phyloP scores from a whole-genome alignment of 2,113 vertebrate species.

The Lucifuga dentata region DNA sequence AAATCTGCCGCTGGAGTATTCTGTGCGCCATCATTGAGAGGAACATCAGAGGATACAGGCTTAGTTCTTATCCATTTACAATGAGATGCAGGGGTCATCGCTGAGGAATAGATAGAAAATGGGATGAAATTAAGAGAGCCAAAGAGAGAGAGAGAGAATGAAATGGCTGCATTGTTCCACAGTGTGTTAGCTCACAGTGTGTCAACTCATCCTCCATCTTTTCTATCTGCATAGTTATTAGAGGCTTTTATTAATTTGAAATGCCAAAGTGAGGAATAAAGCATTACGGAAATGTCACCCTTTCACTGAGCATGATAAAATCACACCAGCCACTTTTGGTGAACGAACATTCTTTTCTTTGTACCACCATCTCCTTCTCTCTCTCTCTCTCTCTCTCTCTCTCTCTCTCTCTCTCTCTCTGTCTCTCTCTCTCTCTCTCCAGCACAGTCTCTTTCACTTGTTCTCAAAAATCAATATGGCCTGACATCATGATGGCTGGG shows the following conservation, averaged over 20 bases:
- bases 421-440: slow-evolving; percentile 17
- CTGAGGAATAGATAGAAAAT: slow-evolving; percentile 63
- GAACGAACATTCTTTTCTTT: slow-evolving; percentile 41
- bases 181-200: slow-evolving; percentile 60
- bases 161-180: slow-evolving; percentile 70
- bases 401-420: slow-evolving; percentile 13
- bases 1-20: slow-evolving; percentile 28
- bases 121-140: slow-evolving; percentile 60
- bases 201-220: slow-evolving; percentile 67
- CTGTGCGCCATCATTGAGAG: slow-evolving; percentile 21
- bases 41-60: slow-evolving; percentile 40
- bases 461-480: slow-evolving; percentile 66
- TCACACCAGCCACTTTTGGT: slow-evolving; percentile 58
- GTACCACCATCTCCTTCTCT: slow-evolving; percentile 24
- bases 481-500: slow-evolving; percentile 74
- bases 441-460: slow-evolving; percentile 50
- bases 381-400: slow-evolving; percentile 10
- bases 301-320: slow-evolving; percentile 74
- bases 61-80: slow-evolving; percentile 22
- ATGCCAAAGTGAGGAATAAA: slow-evolving; percentile 77
- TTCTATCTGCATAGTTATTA: slow-evolving; percentile 77
- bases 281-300: slow-evolving; percentile 78
- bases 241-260: slow-evolving; percentile 79
- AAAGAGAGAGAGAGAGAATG: slow-evolving; percentile 31
- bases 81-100: slow-evolving; percentile 58